phyloP scores from a whole-genome alignment of 2,113 vertebrate genomes.

The Pterocles orientalis region DNA sequence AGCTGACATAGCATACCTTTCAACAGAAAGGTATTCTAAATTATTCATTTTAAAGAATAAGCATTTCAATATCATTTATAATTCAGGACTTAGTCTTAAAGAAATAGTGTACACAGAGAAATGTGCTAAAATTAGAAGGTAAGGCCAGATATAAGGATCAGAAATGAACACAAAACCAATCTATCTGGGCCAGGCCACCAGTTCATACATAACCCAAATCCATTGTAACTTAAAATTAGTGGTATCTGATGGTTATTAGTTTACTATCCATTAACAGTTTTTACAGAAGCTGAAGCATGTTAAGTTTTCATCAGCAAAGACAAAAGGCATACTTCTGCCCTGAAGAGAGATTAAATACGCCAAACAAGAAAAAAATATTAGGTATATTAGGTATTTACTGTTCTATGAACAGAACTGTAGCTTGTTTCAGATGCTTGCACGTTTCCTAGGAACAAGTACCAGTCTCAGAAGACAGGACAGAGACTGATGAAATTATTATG shows the following conservation, averaged over 20 bases:
- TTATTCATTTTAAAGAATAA: not conserved
- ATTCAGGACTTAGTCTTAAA: not conserved
- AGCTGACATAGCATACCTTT: not conserved
- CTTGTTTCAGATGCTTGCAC: not conserved
- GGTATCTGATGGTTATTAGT: not conserved
- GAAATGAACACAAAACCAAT: not conserved
- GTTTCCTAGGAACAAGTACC: not conserved
- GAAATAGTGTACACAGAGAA: not conserved
- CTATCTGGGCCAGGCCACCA: not conserved
- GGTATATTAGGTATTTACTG: not conserved
- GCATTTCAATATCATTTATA: not conserved
- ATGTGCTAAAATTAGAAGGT: not conserved
- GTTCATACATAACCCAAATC: not conserved
- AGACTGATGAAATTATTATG: not conserved
- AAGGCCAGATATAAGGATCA: not conserved
- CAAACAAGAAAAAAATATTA: not conserved
- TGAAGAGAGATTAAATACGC: not conserved
- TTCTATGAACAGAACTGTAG: not conserved
- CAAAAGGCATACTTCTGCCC: not conserved
- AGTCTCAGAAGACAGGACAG: not conserved
- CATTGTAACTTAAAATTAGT: not conserved
- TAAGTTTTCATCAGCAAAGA: not conserved
- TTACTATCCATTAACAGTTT: not conserved
- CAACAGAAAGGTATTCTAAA: not conserved
- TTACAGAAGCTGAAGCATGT: not conserved